Base-by-base conservation (phyloP, 2,888 invertebrate genomes). In the Oeneis ivallda region DNA sequence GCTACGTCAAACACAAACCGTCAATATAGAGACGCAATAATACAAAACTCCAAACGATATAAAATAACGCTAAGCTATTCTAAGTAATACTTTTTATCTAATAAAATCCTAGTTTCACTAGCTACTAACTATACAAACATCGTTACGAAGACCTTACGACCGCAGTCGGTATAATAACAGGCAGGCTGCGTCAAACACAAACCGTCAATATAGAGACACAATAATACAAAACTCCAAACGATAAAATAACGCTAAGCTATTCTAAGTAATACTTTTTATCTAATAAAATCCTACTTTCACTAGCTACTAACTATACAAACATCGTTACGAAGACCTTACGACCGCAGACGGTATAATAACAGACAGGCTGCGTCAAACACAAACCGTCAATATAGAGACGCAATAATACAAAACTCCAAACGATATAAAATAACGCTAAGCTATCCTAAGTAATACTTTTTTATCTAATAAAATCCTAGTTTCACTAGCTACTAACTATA, bases 191-290 rank as follows among this genome's bases (percentile, higher is more conserved):
- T 70, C 67, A 71, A 71, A 70, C 69, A 69, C 72, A 73, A 13
- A 8, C 32, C 75, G 32, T 6, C 32, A 2, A 34, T 34, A 34
- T 6, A 34, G 32, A 34, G 32, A 34, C 82, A 82, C 83, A 87
- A 89, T 88, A 89, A 86, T 84, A 83, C 84, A 86, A 83, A 89
- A 89, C 86, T 88, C 84, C 84, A 85, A 91, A 92, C 90, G 89
- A 91, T 87, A 88, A 84, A 87, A n/a, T n/a, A n/a, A n/a, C n/a
- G n/a, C n/a, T n/a, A n/a, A n/a, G n/a, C n/a, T n/a, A n/a, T n/a
- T n/a, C n/a, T n/a, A n/a, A n/a, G n/a, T n/a, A n/a, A n/a, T n/a
- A n/a, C n/a, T n/a, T n/a, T n/a, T n/a, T n/a, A n/a, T n/a, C n/a
- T n/a, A n/a, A n/a, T n/a, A n/a, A n/a, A n/a, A n/a, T n/a, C n/a